Conservation (phyloP, 2,797 vertebrate species). For the Antennarius maculatus region DNA sequence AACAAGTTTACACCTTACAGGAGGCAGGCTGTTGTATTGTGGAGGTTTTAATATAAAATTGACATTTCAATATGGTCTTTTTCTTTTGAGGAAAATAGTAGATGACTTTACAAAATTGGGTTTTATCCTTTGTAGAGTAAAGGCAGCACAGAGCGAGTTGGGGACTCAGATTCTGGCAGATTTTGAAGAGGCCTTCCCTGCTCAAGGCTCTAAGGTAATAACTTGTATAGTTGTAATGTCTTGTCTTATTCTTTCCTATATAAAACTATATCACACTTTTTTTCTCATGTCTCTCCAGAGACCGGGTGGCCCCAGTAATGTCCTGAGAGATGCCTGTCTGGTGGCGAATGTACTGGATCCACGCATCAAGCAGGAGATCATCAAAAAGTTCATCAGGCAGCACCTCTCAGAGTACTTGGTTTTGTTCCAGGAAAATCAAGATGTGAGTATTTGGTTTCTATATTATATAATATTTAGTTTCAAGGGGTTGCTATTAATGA, state of each 20-base stretch:
- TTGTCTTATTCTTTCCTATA: not conserved
- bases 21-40: not conserved
- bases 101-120: slow-evolving; percentile 4
- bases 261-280: not conserved
- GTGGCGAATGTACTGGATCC: slow-evolving; percentile 96
- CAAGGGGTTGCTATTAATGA: not conserved
- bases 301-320: slow-evolving; percentile 93
- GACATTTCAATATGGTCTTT: not conserved
- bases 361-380: slow-evolving; percentile 98
- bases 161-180: slow-evolving; percentile 98
- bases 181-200: slow-evolving; percentile 97
- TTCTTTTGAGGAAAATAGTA: slow-evolving; percentile 9
- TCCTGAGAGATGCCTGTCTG: slow-evolving; percentile 94
- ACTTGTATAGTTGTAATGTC: not conserved
- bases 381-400: slow-evolving; percentile 98
- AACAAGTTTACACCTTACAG: not conserved
- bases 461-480: too few species aligned
- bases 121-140: slow-evolving; percentile 83
- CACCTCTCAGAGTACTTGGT: slow-evolving; percentile 97
- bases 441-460: slow-evolving; percentile 82
- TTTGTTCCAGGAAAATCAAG: slow-evolving; percentile 99
- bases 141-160: slow-evolving; percentile 94
- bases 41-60: slow-evolving; percentile 5
- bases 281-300: slow-evolving; percentile 77
- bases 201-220: slow-evolving; percentile 94